A percentile compares a stretch with the other conserved stretches of the same genome.
Evolutionary conservation across 2,797 vertebrate species (phyloP).

Genomic region (Acridotheres tristis): DNA sequence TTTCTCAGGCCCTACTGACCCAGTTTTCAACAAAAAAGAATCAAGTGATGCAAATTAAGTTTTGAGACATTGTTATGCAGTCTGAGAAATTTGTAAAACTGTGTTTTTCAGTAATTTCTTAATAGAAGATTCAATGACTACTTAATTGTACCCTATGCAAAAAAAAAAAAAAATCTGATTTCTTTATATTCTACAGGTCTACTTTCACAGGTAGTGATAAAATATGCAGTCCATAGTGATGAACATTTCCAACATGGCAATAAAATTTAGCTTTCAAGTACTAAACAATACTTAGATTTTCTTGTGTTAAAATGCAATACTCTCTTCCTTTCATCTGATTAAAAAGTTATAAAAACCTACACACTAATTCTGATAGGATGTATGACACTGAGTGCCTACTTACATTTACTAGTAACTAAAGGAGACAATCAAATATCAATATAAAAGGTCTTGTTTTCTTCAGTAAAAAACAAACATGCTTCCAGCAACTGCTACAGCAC

Average conservation of each 20-base stretch:
- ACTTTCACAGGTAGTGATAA: constrained; percentile 68
- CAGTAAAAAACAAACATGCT: background rate
- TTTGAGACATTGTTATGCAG: constrained; percentile 82
- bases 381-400: background rate
- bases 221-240: constrained; percentile 30
- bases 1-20: constrained; percentile 88
- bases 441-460: constrained; percentile 13
- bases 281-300: constrained; percentile 16
- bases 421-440: constrained; percentile 41
- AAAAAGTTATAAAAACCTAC: background rate
- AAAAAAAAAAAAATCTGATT: constrained; percentile 48
- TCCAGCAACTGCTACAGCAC: background rate
- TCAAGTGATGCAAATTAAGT: constrained; percentile 86
- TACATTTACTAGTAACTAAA: constrained; percentile 51
- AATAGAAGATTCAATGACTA: constrained; percentile 73
- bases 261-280: constrained; percentile 34
- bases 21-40: constrained; percentile 86
- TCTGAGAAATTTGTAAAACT: constrained; percentile 79
- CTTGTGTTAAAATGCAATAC: background rate
- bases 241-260: constrained; percentile 22
- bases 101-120: constrained; percentile 76
- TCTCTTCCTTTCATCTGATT: background rate
- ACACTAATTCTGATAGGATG: background rate
- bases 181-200: constrained; percentile 60
- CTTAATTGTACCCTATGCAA: constrained; percentile 60